Conservation (phyloP, 2,888 invertebrate genomes). For the Uloborus plumipes region DNA sequence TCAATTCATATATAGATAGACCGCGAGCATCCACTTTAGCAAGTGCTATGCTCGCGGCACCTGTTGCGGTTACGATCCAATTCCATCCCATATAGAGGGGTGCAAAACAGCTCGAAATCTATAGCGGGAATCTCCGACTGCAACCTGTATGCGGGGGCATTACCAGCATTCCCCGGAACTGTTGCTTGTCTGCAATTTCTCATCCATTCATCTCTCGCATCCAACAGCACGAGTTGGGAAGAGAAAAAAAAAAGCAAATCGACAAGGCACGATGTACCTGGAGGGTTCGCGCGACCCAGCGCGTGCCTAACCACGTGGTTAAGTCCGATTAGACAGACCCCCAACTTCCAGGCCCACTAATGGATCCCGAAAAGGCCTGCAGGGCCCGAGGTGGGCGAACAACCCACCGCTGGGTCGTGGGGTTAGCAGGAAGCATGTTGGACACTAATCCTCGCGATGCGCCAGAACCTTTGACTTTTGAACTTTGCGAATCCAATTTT, state of each 20-base stretch:
- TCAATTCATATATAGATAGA: too few relatives aligned
- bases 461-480: slow-evolving; percentile 39
- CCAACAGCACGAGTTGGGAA: slow-evolving; percentile 35
- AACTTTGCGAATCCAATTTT: slow-evolving; percentile 37
- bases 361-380: slow-evolving; percentile 42
- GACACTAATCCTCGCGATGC: slow-evolving; percentile 43
- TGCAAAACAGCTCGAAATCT: slow-evolving; percentile 2
- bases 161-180: slow-evolving; percentile 21
- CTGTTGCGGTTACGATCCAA: slow-evolving; percentile 19
- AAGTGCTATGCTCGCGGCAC: background rate
- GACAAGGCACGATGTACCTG: slow-evolving; percentile 47
- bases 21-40: too few relatives aligned
- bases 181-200: slow-evolving; percentile 25
- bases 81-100: background rate
- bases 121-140: background rate
- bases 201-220: slow-evolving; percentile 44
- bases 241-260: slow-evolving; percentile 39
- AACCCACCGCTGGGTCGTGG: slow-evolving; percentile 35
- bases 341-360: slow-evolving; percentile 56
- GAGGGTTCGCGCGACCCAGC: slow-evolving; percentile 57
- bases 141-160: background rate
- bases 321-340: slow-evolving; percentile 47
- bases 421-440: slow-evolving; percentile 57
- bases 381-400: slow-evolving; percentile 35
- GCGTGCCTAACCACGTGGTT: slow-evolving; percentile 56